A percentile compares a stretch with the other conserved stretches of the same genome.
Conservation (phyloP, 2,113 vertebrate genomes). For the Patagioenas fasciata region DNA sequence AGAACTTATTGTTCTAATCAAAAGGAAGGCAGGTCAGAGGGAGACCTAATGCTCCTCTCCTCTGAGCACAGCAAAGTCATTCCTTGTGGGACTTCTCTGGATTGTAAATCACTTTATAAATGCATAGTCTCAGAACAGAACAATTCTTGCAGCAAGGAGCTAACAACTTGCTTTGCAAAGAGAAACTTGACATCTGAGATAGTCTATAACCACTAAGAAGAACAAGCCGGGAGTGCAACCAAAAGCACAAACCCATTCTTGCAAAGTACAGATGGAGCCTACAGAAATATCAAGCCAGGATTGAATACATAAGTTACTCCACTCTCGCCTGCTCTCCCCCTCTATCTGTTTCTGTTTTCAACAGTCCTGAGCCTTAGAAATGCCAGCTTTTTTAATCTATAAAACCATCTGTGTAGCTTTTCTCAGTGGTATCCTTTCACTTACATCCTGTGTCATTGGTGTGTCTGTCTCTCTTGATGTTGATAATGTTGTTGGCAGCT, state of each 20-base stretch:
- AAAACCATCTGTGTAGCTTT: slow-evolving; percentile 40
- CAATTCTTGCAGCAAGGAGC: neutral
- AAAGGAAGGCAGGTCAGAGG: neutral
- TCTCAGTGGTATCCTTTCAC: slow-evolving; percentile 26
- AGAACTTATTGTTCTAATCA: neutral
- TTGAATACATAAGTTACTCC: neutral
- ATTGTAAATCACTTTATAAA: slow-evolving; percentile 29
- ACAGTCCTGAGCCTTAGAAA: slow-evolving; percentile 33
- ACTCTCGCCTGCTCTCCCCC: neutral
- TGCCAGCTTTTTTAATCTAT: slow-evolving; percentile 25
- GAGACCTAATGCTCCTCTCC: neutral
- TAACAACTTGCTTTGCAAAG: slow-evolving; percentile 23
- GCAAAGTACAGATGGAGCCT: neutral
- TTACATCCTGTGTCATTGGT: slow-evolving; percentile 13
- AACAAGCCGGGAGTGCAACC: slow-evolving; percentile 30
- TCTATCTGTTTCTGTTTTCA: slow-evolving; percentile 8
- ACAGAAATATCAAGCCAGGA: slow-evolving; percentile 18
- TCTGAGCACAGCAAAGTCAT: neutral
- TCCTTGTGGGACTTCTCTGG: neutral
- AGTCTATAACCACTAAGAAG: slow-evolving; percentile 35
- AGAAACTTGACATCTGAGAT: neutral
- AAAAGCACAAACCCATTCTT: slow-evolving; percentile 42
- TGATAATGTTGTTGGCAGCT: slow-evolving; percentile 36
- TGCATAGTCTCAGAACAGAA: neutral
- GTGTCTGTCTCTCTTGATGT: slow-evolving; percentile 39